A percentile compares a stretch with the other conserved stretches of the same genome.
phyloP scores from a whole-genome alignment of 2,888 invertebrate genomes.

The Linnaemya tessellans region DNA sequence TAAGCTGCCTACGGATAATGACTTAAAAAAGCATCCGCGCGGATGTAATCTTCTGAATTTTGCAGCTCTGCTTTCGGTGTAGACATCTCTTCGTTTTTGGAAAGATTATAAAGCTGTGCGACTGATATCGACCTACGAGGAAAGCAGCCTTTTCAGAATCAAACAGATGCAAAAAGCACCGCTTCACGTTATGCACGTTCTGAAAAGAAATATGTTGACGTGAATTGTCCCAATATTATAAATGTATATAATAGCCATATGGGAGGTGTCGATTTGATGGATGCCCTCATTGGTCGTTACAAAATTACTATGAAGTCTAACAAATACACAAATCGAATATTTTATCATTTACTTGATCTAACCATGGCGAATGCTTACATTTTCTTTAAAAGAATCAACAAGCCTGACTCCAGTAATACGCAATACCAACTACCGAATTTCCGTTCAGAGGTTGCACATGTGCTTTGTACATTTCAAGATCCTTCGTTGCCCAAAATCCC shows the following conservation, averaged over 20 bases:
- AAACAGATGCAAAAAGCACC: conserved; percentile 58
- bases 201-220: conserved; percentile 64
- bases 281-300: no score
- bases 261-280: no score
- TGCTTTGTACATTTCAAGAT: no score
- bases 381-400: conserved; percentile 55
- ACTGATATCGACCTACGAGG: conserved; percentile 64
- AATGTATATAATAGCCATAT: no score
- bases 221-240: conserved; percentile 64
- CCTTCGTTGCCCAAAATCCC: conserved; percentile 12
- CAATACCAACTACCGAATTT: conserved; percentile 60
- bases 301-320: conserved; percentile 57
- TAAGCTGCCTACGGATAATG: conserved; percentile 62
- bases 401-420: no score
- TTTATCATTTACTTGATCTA: conserved; percentile 63
- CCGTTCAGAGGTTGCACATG: conserved; percentile 7
- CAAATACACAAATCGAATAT: conserved; percentile 64
- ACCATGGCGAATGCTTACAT: conserved; percentile 67
- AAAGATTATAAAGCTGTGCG: no score
- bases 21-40: conserved; percentile 55
- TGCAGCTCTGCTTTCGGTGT: conserved; percentile 62
- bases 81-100: conserved; percentile 65
- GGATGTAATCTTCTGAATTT: conserved; percentile 64
- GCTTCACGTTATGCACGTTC: conserved; percentile 64
- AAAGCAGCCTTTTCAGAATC: conserved; percentile 58